Conservation (phyloP, 2,113 vertebrate genomes). For the Myotis yumanensis region DNA sequence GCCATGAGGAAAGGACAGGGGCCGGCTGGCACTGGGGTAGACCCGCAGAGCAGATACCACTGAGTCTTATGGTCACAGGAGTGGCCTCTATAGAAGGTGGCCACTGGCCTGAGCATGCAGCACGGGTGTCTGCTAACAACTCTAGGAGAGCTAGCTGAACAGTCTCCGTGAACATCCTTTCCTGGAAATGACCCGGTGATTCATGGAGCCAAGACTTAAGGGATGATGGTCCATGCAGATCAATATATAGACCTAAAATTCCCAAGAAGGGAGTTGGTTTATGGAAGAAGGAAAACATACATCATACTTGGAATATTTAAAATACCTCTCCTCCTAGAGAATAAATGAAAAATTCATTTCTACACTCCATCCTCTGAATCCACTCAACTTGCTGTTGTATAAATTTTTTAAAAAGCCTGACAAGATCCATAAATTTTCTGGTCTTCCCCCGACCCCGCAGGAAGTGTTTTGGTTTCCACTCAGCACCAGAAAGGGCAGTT, state of each 20-base stretch:
- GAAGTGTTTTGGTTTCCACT: slow-evolving; percentile 49
- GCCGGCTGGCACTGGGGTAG: neutral
- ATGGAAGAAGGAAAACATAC: slow-evolving; percentile 65
- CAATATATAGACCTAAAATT: slow-evolving; percentile 70
- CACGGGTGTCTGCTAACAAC: neutral
- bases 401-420: slow-evolving; percentile 69
- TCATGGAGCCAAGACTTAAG: slow-evolving; percentile 59
- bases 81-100: neutral
- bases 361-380: neutral
- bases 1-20: neutral
- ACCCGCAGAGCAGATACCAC: neutral
- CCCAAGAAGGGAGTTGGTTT: slow-evolving; percentile 65
- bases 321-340: slow-evolving; percentile 70
- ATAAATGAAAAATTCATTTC: slow-evolving; percentile 75
- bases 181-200: slow-evolving; percentile 65
- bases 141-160: neutral
- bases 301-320: slow-evolving; percentile 69
- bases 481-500: neutral
- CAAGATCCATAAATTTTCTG: slow-evolving; percentile 45
- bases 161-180: neutral
- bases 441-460: neutral
- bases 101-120: neutral
- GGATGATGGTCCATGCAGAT: slow-evolving; percentile 54
- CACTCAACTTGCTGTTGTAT: slow-evolving; percentile 47
- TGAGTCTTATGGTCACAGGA: neutral